Percentiles rank a stretch among this genome's conserved stretches.
Evolutionary conservation across 2,888 invertebrate species (phyloP).

Genomic region (Mythimna lalbum): DNA sequence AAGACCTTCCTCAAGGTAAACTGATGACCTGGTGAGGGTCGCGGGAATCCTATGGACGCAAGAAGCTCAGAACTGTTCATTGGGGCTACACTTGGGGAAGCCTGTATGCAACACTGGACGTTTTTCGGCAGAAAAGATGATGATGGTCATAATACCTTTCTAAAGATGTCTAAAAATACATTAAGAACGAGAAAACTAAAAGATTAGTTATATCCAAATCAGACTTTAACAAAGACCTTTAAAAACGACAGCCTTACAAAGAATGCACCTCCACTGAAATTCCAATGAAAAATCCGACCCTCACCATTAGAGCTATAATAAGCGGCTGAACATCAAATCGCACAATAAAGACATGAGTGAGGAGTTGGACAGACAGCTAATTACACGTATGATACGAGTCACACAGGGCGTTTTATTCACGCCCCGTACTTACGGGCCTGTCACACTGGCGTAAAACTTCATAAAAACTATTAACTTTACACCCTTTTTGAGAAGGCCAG

Average conservation of each 20-base stretch:
- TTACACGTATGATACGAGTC: slow-evolving; percentile 67
- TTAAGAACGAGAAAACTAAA: too few relatives aligned
- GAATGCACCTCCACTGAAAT: slow-evolving; percentile 2
- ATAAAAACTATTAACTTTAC: slow-evolving; percentile 5
- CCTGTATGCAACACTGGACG: too few relatives aligned
- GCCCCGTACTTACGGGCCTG: slow-evolving; percentile 30
- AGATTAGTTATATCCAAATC: too few relatives aligned
- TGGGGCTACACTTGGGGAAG: too few relatives aligned
- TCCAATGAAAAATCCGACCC: slow-evolving; percentile 6
- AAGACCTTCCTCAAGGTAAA: too few relatives aligned
- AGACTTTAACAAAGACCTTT: background rate
- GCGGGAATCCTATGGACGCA: too few relatives aligned
- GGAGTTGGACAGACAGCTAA: slow-evolving; percentile 65
- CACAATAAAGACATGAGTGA: slow-evolving; percentile 64
- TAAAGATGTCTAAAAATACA: too few relatives aligned
- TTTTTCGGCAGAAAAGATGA: too few relatives aligned
- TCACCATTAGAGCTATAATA: slow-evolving; percentile 21
- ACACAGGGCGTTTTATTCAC: slow-evolving; percentile 39
- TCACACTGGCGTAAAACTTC: slow-evolving; percentile 35
- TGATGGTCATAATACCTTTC: too few relatives aligned
- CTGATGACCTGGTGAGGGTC: too few relatives aligned
- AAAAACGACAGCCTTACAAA: background rate
- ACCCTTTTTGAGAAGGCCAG: background rate
- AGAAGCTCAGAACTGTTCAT: too few relatives aligned
- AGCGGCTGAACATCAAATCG: slow-evolving; percentile 34